Conservation (phyloP, 2,113 vertebrate species). For the human region DNA sequence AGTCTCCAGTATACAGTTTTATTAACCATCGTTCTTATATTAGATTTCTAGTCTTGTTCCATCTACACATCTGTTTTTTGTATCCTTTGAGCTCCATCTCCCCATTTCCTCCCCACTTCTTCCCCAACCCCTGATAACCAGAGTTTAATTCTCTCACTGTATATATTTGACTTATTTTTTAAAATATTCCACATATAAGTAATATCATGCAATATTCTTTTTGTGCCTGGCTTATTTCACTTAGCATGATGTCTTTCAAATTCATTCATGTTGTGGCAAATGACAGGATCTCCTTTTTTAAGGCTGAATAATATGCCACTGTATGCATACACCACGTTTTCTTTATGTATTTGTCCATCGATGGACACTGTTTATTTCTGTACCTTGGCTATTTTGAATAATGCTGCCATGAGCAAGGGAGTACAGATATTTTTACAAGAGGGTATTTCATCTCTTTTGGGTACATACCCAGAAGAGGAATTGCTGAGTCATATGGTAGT, state of each 20-base stretch:
- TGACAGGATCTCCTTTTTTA: neutral
- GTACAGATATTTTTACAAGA: neutral
- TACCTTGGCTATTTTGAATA: neutral
- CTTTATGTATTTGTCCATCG: neutral
- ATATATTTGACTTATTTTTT: neutral
- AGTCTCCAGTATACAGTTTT: neutral
- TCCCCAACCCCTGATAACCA: neutral
- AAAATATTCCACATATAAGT: no score
- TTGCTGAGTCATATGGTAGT: no score
- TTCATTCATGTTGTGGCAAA: neutral
- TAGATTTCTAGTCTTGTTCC: neutral
- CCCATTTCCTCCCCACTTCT: neutral
- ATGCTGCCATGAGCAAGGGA: neutral
- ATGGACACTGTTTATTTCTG: neutral
- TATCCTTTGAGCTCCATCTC: neutral
- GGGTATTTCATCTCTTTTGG: neutral
- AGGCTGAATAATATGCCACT: neutral
- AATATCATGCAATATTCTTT: neutral
- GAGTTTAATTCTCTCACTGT: neutral
- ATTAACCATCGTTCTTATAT: neutral
- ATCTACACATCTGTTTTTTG: neutral
- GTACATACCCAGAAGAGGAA: neutral
- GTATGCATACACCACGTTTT: neutral
- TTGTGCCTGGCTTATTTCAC: neutral
- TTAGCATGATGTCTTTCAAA: neutral